phyloP scores from a whole-genome alignment of 2,888 invertebrate species.

The Trissoscelio sp. region DNA sequence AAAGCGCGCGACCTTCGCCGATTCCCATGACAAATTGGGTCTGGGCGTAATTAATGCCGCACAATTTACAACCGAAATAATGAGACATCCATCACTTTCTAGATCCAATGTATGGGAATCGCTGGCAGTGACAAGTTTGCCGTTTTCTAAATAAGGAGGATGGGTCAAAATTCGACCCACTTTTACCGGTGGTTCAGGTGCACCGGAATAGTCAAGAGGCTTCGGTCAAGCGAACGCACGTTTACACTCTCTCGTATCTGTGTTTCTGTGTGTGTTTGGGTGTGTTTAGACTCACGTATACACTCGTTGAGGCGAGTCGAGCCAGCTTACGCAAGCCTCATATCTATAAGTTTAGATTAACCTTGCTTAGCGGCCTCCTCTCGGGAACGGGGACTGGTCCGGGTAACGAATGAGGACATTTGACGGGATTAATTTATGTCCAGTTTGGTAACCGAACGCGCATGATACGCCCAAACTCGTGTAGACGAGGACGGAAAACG shows the following conservation, averaged over 20 bases:
- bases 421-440: slow-evolving; percentile 82
- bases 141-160: slow-evolving; percentile 23
- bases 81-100: slow-evolving; percentile 26
- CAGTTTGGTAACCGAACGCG: slow-evolving; percentile 81
- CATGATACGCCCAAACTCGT: slow-evolving; percentile 71
- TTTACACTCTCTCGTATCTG: neutral
- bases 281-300: neutral
- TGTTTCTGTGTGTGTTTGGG: too few relatives aligned
- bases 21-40: slow-evolving; percentile 37
- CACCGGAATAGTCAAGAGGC: slow-evolving; percentile 62
- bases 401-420: slow-evolving; percentile 81
- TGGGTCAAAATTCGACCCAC: slow-evolving; percentile 71
- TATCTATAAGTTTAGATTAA: slow-evolving; percentile 80
- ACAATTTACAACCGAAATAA: slow-evolving; percentile 39
- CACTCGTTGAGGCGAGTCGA: slow-evolving; percentile 11
- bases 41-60: slow-evolving; percentile 38
- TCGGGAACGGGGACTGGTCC: slow-evolving; percentile 69
- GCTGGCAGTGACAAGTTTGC: neutral
- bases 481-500: slow-evolving; percentile 51
- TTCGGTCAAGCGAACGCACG: neutral
- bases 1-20: slow-evolving; percentile 20
- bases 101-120: neutral
- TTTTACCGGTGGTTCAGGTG: slow-evolving; percentile 70
- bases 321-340: slow-evolving; percentile 76
- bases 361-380: slow-evolving; percentile 78